Base-by-base conservation (phyloP, 2,113 vertebrate genomes). In the Aphelocoma coerulescens region DNA sequence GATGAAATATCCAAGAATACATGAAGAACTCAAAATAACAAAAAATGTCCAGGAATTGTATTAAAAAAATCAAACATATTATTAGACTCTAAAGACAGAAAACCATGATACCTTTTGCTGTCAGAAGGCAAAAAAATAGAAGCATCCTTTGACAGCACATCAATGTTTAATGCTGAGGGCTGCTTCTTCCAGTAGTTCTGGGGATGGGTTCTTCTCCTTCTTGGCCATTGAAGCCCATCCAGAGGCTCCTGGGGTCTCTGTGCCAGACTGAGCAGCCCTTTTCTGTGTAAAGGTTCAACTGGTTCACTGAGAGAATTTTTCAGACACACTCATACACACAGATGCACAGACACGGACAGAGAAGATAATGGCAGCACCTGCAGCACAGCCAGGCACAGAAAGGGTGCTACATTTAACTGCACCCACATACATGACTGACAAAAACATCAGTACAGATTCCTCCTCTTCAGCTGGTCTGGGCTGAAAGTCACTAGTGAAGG, bases 381-480 rank as follows among this genome's bases (percentile, higher is more conserved):
- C 11, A 77, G 43, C n/a, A 33, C 7, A 57, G 14, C n/a, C 32
- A 39, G 37, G 8, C 17, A 26, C 43, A 37, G 33, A 22, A 6
- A 35, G 15, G 7, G 9, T 23, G 18, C n/a, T 49, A 15, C 23
- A 22, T 72, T 87, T 33, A 58, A 17, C n/a, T 63, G 10, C 22
- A n/a, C 13, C 10, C 16, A 13, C 28, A 21, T 8, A 33, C 15
- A 85, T 32, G 13, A 44, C 28, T 48, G n/a, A 41, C 15, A 43
- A n/a, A 61, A 79, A 14, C 2, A 4, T 37, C 57, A 61, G 17
- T 17, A 26, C 16, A 57, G 15, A 16, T 3, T 27, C 7, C 20
- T 88, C 22, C 9, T 46, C 33, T 43, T 76, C 0, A 0, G 3
- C 16, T 68, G 16, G 5, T 74, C 44, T 3, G 3, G 18, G 28